Conservation (phyloP, 2,888 invertebrate species). For the Lamellibrachia columna region DNA sequence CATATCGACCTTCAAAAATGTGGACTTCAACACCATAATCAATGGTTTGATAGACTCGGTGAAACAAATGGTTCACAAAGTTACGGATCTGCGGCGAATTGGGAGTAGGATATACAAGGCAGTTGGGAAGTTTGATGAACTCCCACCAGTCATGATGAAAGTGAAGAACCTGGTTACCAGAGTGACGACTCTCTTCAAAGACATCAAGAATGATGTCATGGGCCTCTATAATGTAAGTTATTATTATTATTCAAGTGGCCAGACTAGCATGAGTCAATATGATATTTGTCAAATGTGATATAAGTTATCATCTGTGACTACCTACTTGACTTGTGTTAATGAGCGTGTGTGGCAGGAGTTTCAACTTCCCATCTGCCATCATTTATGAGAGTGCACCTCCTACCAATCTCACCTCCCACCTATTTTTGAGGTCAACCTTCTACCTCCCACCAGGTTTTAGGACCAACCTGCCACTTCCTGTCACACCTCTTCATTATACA, state of each 20-base stretch:
- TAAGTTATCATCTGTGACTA: not conserved
- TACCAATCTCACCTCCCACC: no score
- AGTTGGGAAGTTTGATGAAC: not conserved
- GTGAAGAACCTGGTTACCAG: conserved; percentile 30
- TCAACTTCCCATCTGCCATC: no score
- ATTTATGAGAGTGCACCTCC: no score
- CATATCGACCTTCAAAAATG: not conserved
- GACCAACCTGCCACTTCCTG: no score
- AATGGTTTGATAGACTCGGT: not conserved
- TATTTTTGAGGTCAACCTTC: no score
- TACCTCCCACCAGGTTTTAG: no score
- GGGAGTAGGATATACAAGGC: not conserved
- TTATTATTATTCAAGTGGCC: not conserved
- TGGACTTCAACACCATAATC: not conserved
- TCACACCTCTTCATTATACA: no score
- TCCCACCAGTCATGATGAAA: not conserved
- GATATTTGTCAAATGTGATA: not conserved
- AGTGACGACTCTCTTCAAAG: conserved; percentile 43
- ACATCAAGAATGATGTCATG: conserved; percentile 47
- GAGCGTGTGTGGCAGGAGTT: no score
- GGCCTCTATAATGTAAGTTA: conserved; percentile 48
- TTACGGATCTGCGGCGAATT: not conserved
- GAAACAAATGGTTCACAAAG: not conserved
- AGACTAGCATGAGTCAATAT: not conserved
- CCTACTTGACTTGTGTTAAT: no score